A percentile compares a stretch with the other conserved stretches of the same genome.
Conservation (phyloP, 2,113 vertebrate species). For the Scortum barcoo region DNA sequence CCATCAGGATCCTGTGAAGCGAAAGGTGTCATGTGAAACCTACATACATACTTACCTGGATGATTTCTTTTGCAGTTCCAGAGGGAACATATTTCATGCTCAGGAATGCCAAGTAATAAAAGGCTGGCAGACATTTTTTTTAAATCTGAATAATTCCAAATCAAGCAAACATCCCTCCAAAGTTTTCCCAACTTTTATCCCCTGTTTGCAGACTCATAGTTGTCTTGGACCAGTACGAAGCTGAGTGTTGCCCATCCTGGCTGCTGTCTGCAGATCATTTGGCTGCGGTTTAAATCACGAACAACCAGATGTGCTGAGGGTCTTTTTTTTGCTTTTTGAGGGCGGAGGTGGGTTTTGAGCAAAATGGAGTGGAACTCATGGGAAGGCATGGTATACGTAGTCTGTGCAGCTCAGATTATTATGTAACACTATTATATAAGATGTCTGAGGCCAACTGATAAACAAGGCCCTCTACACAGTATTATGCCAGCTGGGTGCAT, state of each 20-base stretch:
- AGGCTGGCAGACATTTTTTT: not conserved
- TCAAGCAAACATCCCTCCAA: constrained; percentile 33
- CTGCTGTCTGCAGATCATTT: constrained; percentile 39
- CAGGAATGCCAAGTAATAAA: constrained; percentile 19
- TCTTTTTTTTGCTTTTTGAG: not conserved
- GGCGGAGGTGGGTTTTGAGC: not conserved
- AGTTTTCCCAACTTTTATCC: constrained; percentile 20
- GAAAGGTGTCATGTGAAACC: not conserved
- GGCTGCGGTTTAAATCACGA: constrained; percentile 35
- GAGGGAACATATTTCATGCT: constrained; percentile 6
- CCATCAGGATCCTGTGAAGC: not conserved
- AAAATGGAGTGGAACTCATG: constrained; percentile 19
- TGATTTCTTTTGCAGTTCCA: not conserved
- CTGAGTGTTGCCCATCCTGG: constrained; percentile 1
- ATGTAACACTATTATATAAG: constrained; percentile 62
- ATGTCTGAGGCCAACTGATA: constrained; percentile 32
- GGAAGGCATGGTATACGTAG: constrained; percentile 26
- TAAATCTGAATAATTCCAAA: constrained; percentile 27
- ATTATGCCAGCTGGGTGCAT: constrained; percentile 21
- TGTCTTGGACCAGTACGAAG: constrained; percentile 35
- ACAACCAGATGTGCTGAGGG: constrained; percentile 61
- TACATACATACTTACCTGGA: not conserved
- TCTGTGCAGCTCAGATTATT: constrained; percentile 36
- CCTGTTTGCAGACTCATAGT: not conserved
- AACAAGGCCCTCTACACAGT: constrained; percentile 29